Evolutionary conservation across 2,888 invertebrate species (phyloP), one percentile per base, ranked within the genome.

Genomic region (Tetrapedia diversipes): DNA sequence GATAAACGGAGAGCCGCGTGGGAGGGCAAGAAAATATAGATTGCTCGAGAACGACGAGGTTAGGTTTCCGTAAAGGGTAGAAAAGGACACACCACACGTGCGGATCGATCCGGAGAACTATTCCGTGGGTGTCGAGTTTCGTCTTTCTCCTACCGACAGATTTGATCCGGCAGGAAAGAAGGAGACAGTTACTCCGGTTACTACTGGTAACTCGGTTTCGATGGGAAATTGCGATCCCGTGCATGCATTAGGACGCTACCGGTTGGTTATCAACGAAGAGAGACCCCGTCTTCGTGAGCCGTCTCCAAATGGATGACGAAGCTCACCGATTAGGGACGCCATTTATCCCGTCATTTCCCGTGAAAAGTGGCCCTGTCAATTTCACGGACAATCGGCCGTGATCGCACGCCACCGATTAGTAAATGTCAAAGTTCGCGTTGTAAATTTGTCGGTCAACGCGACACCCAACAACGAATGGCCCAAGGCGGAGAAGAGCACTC

Each of bases 91-190:
- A 43, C n/a, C 22, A 27, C 64, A 79, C 67, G 56, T 2, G n/a
- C 63, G 77, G 85, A 86, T 85, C 86, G 81, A 85, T 84, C 66
- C 75, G 19, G 64, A 70, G 72, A 61, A 53, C 65, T 54, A 43
- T 61, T 57, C 63, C 70, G 71, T 78, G 70, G 82, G 67, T 59
- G 70, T 43, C 22, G 27, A 19, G 57, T 41, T 47, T 32, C 51
- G 29, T 51, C 56, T 67, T 54, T 37, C 43, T 72, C 43, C 34
- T 1, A 41, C 57, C 39, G n/a, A 54, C 22, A 56, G 32, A 8
- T 37, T 53, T 14, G 37, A 27, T 24, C 19, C 4, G 19, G 41
- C 4, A 24, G 6, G 24, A 24, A 63, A n/a, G 47, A 65, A 37
- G 10, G 51, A 32, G 41, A n/a, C 11, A 19, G 19, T 19, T 19